A percentile compares a stretch with the other conserved stretches of the same genome.
These are phyloP conservation scores for Cynocephalus volans DNA, from an alignment of 2,113 vertebrate species.

Conservation along the genomic window DNA sequence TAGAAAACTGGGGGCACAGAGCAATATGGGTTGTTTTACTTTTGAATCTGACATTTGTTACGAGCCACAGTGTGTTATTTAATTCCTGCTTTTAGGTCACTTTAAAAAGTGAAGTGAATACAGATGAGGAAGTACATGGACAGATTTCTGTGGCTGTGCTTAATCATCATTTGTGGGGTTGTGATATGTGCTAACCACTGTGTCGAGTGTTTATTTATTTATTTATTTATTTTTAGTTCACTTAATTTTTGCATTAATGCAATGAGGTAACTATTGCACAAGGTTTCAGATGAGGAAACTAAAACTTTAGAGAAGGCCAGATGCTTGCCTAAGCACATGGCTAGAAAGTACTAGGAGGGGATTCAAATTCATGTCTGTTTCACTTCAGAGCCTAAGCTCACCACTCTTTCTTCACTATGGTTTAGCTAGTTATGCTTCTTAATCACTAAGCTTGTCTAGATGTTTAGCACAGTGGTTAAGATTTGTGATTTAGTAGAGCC, in stretches of 20 bases:
- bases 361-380: background rate
- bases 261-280: background rate
- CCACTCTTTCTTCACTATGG: background rate
- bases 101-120: background rate
- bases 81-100: background rate
- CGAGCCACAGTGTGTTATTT: background rate
- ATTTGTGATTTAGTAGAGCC: background rate
- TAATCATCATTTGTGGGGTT: background rate
- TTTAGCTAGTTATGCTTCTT: background rate
- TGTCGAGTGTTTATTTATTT: background rate
- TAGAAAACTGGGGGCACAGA: background rate
- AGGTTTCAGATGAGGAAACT: background rate
- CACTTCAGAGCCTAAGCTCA: background rate
- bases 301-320: background rate
- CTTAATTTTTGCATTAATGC: background rate
- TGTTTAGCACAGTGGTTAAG: background rate
- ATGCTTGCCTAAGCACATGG: background rate
- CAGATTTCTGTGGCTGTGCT: background rate
- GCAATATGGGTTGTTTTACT: background rate
- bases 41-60: constrained; percentile 6
- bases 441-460: background rate
- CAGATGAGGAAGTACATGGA: background rate
- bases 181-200: background rate
- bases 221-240: background rate
- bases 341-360: background rate